These are phyloP conservation scores for Myotis findleyi DNA, from an alignment of 2,797 vertebrate species.

Conservation along the genomic window DNA sequence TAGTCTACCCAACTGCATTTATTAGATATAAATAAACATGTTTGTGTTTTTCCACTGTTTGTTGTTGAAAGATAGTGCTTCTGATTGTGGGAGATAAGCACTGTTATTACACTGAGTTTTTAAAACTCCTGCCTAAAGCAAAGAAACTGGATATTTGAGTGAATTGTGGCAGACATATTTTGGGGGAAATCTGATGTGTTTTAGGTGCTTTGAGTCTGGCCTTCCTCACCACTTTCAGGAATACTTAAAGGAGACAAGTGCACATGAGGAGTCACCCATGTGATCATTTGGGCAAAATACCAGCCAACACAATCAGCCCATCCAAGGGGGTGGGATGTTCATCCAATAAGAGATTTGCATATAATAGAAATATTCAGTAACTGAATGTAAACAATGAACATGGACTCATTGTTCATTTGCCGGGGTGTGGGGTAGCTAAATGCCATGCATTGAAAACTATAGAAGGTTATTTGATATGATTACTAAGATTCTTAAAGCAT, in stretches of 20 bases:
- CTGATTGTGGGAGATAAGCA: background rate
- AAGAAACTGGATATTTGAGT: constrained; percentile 38
- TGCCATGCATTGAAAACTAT: background rate
- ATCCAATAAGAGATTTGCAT: background rate
- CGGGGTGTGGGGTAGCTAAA: background rate
- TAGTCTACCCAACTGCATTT: constrained; percentile 20
- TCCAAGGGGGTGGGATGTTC: background rate
- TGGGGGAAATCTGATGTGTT: background rate
- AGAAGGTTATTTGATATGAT: constrained; percentile 45
- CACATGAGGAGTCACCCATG: fast-evolving
- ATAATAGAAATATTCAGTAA: background rate
- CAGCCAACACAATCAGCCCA: background rate
- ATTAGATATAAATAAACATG: background rate
- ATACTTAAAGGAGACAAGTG: background rate
- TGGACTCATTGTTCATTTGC: background rate
- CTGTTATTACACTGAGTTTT: background rate
- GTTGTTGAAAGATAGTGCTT: background rate
- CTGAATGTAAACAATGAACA: background rate
- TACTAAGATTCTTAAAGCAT: constrained; percentile 65
- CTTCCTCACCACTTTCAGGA: background rate
- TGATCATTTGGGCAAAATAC: background rate
- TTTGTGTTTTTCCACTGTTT: background rate
- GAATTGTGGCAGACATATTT: background rate
- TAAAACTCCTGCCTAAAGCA: constrained; percentile 35
- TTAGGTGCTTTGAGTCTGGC: background rate